These are phyloP conservation scores for Phalacrocorax aristotelis DNA, from an alignment of 2,113 vertebrate species.

Conservation along the genomic window DNA sequence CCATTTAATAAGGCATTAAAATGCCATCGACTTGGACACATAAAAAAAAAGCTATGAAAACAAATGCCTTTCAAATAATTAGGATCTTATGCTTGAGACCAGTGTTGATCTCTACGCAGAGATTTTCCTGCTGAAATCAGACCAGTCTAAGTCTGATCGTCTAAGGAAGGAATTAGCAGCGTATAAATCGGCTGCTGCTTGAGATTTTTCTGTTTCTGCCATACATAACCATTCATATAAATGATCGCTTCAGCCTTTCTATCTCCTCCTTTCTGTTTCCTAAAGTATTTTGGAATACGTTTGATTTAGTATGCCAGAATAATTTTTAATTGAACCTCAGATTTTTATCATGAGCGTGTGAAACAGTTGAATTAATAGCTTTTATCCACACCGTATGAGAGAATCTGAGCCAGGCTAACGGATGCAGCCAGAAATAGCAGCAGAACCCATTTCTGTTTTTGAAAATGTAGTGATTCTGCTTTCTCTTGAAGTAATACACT, in stretches of 20 bases:
- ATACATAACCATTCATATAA: neutral
- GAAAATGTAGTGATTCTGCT: neutral
- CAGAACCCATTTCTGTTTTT: neutral
- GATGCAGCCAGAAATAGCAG: neutral
- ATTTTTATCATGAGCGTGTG: neutral
- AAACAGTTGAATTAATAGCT: neutral
- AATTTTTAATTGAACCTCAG: neutral
- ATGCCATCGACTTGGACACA: constrained; percentile 81
- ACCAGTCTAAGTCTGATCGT: constrained; percentile 52
- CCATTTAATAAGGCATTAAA: constrained; percentile 84
- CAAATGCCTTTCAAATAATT: constrained; percentile 84
- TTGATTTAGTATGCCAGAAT: neutral
- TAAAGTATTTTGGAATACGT: neutral
- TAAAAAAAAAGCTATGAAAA: constrained; percentile 77
- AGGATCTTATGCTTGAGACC: constrained; percentile 79
- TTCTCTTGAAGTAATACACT: neutral
- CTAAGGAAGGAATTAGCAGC: constrained; percentile 40
- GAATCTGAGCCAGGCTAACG: neutral
- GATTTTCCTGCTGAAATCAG: constrained; percentile 70
- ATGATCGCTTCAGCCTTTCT: neutral
- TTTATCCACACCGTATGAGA: neutral
- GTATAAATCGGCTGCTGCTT: constrained; percentile 44
- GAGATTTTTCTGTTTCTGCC: neutral
- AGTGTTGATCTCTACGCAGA: constrained; percentile 67
- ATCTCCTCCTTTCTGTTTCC: neutral